Evolutionary conservation across 2,888 invertebrate genomes (phyloP).

Genomic region (Micoletzkya japonica): DNA sequence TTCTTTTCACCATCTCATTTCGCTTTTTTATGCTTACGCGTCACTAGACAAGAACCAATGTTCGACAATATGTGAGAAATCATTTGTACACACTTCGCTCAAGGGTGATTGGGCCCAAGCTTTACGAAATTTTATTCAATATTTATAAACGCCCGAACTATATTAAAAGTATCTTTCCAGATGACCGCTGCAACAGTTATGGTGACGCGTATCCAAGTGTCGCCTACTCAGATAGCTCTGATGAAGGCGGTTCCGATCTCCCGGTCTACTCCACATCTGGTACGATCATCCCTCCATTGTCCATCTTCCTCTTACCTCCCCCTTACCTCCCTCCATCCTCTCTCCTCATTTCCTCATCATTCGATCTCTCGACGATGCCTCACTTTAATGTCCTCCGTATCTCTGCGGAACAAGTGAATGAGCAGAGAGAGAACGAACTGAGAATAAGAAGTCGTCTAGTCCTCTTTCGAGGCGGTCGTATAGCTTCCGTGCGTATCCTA

Average conservation of each 20-base stretch:
- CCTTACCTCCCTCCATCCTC: background rate
- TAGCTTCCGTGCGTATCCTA: too few species aligned
- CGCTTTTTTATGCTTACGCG: background rate
- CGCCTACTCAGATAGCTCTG: slow-evolving; percentile 6
- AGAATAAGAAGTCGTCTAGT: background rate
- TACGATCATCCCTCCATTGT: background rate
- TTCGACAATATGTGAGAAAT: too few species aligned
- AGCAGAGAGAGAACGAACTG: background rate
- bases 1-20: background rate
- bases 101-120: too few species aligned
- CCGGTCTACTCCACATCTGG: background rate
- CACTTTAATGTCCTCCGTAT: too few species aligned
- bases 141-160: too few species aligned
- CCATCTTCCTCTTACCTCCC: background rate
- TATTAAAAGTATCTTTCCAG: background rate
- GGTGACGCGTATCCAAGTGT: background rate
- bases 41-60: too few species aligned
- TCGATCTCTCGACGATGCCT: too few species aligned
- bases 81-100: too few species aligned
- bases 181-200: background rate
- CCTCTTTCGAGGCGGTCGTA: too few species aligned
- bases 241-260: slow-evolving; percentile 1
- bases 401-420: background rate
- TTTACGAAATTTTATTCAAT: too few species aligned
- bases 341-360: background rate